Evolutionary conservation across 2,113 vertebrate genomes (phyloP).

Genomic region (Dendropsophus ebraccatus): DNA sequence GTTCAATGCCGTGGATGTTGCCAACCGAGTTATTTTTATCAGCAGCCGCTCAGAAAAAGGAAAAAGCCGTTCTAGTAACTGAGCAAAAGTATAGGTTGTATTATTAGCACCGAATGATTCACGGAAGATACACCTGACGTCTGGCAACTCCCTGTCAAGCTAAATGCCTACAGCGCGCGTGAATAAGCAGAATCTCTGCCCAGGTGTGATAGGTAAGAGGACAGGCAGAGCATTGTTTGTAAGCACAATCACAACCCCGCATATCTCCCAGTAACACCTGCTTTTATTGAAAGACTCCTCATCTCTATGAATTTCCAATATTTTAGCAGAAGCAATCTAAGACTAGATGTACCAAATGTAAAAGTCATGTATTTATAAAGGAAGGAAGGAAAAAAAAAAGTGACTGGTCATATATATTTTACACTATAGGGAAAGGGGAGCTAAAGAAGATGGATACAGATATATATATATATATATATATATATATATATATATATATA

Average conservation of each 20-base stretch:
- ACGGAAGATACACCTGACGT: not conserved
- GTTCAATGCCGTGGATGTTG: not conserved
- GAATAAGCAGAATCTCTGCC: not conserved
- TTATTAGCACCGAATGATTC: slow-evolving; percentile 13
- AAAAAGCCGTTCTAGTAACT: not conserved
- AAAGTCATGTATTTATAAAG: slow-evolving; percentile 48
- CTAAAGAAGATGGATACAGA: too few species aligned
- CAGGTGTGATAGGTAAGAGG: not conserved
- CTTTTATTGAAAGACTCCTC: slow-evolving; percentile 23
- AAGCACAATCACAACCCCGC: slow-evolving; percentile 3
- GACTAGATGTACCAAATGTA: slow-evolving; percentile 43
- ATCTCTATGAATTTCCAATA: slow-evolving; percentile 38
- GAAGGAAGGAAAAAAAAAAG: not conserved
- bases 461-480: not conserved
- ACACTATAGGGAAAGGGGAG: not conserved
- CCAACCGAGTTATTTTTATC: slow-evolving; percentile 29
- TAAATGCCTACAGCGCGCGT: not conserved
- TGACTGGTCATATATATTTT: slow-evolving; percentile 17
- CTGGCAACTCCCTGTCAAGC: not conserved
- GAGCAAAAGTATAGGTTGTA: not conserved
- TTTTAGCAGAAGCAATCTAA: slow-evolving; percentile 38
- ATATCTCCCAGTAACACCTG: not conserved
- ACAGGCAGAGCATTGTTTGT: not conserved
- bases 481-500: too few species aligned
- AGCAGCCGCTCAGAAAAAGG: not conserved